Percentiles rank a stretch among this genome's conserved stretches.
Evolutionary conservation across 2,888 invertebrate genomes (phyloP).

Genomic region (Epirrhoe alternata): DNA sequence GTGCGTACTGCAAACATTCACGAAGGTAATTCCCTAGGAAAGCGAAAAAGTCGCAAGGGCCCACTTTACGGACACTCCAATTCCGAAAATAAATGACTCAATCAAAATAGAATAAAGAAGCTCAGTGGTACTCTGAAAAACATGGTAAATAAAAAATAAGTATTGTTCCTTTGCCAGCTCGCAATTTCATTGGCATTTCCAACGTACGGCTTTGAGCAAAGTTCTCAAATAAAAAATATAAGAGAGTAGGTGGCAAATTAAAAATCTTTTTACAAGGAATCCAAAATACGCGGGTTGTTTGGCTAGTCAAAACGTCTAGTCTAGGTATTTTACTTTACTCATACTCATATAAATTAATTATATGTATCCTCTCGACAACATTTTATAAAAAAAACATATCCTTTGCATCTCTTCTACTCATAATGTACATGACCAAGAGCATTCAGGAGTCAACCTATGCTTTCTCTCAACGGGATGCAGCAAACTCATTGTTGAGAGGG

Average conservation of each 20-base stretch:
- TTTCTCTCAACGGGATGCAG: background rate
- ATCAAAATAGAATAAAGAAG: conserved; percentile 56
- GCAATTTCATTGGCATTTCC: conserved; percentile 26
- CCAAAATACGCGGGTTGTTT: background rate
- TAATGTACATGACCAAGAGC: no score
- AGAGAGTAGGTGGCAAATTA: conserved; percentile 12
- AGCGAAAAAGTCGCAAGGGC: conserved; percentile 58
- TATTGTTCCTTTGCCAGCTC: conserved; percentile 17
- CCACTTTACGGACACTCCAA: conserved; percentile 60
- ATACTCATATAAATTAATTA: no score
- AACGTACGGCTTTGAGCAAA: conserved; percentile 13
- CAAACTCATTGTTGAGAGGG: no score
- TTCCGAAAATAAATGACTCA: conserved; percentile 65
- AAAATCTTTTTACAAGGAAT: background rate
- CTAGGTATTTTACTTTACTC: background rate
- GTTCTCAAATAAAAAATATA: conserved; percentile 11
- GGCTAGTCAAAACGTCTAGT: background rate
- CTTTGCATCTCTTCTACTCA: no score
- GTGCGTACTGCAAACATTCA: conserved; percentile 64
- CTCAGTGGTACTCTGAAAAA: conserved; percentile 31
- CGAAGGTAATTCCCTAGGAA: conserved; percentile 57
- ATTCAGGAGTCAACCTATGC: background rate
- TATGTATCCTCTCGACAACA: no score
- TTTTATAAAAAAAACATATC: no score
- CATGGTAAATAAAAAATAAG: conserved; percentile 37